Conservation (phyloP, 2,888 invertebrate genomes). For the Parnassius apollo region DNA sequence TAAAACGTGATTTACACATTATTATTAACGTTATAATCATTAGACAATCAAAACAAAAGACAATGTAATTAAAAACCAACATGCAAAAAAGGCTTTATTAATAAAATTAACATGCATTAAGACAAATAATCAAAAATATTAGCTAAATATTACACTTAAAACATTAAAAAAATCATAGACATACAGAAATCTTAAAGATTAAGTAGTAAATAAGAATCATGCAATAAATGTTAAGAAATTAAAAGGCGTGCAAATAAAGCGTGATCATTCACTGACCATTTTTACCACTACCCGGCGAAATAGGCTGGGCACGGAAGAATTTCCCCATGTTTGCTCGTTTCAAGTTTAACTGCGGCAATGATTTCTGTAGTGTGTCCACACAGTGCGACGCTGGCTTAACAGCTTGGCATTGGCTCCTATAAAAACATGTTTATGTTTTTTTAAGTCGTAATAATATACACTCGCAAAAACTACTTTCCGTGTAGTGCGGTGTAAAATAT, state of each 20-base stretch:
- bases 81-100: slow-evolving; percentile 12
- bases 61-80: slow-evolving; percentile 22
- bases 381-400: slow-evolving; percentile 54
- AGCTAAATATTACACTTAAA: not conserved
- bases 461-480: too few relatives aligned
- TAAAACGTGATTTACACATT: too few relatives aligned
- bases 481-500: too few relatives aligned
- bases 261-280: slow-evolving; percentile 48
- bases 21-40: too few relatives aligned
- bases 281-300: slow-evolving; percentile 41
- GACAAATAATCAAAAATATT: not conserved
- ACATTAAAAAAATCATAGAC: not conserved
- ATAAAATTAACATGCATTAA: not conserved
- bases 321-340: slow-evolving; percentile 30
- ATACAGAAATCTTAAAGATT: too few relatives aligned
- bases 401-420: slow-evolving; percentile 51
- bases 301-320: slow-evolving; percentile 40
- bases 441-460: too few relatives aligned
- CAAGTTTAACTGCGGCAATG: slow-evolving; percentile 56
- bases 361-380: slow-evolving; percentile 54
- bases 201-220: not conserved
- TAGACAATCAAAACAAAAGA: not conserved
- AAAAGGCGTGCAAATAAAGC: not conserved
- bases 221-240: not conserved
- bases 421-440: slow-evolving; percentile 7